Evolutionary conservation across 1,140 invertebrate genomes (phyloP).

Genomic region (Tetranychus cinnabarinus): DNA sequence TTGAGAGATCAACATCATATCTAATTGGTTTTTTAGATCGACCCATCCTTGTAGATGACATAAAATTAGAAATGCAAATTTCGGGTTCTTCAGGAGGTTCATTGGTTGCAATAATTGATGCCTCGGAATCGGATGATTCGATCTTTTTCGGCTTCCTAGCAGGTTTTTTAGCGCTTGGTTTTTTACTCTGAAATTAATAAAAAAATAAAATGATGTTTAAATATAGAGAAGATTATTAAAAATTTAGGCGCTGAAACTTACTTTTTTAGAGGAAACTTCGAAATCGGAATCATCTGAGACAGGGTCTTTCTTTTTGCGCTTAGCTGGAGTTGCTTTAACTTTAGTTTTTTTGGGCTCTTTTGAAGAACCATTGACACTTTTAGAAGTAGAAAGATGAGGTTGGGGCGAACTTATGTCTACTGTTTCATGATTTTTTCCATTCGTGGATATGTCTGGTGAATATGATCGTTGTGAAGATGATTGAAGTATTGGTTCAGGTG

Average conservation of each 20-base stretch:
- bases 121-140: neutral
- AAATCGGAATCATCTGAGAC: neutral
- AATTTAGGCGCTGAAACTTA: neutral
- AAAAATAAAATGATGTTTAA: neutral
- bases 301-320: neutral
- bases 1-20: neutral
- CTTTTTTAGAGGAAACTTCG: neutral
- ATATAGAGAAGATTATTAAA: neutral
- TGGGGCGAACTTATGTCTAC: neutral
- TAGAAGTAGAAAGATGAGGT: neutral
- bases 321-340: neutral
- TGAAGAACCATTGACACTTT: neutral
- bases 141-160: neutral
- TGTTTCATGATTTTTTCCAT: too few species aligned
- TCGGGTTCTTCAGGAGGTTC: neutral
- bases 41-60: neutral
- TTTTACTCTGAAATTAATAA: neutral
- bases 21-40: neutral
- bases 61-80: neutral
- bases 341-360: neutral
- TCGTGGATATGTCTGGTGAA: too few species aligned
- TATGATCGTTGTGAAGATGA: neutral
- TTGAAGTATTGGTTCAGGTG: neutral
- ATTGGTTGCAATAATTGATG: neutral
- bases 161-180: neutral